Conservation (phyloP, 37 sponge, comb jelly and placozoan genomes). For the Geodia barretti region DNA sequence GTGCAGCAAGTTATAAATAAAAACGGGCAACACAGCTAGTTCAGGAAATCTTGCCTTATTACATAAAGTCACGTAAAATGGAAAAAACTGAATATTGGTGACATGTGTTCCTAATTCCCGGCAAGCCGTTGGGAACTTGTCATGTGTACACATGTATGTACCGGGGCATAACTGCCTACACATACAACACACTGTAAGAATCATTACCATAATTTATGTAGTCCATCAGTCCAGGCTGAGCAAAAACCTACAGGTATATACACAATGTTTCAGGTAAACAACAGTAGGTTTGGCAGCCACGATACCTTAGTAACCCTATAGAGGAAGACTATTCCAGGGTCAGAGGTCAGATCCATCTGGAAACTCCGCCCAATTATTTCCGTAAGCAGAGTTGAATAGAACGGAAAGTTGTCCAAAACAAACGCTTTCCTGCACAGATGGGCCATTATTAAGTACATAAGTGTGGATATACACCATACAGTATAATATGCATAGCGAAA, state of each 20-base stretch:
- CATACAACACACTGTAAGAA: no score
- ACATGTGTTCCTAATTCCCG: no score
- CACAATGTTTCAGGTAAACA: neutral
- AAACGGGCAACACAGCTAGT: no score
- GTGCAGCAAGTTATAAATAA: neutral
- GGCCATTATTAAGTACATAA: no score
- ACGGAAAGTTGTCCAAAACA: conserved; percentile 70
- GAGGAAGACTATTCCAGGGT: conserved; percentile 55
- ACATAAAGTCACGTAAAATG: no score
- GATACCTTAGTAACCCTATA: conserved; percentile 77
- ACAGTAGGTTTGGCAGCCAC: neutral
- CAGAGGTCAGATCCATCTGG: conserved; percentile 57
- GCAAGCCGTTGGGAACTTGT: no score
- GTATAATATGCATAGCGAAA: no score
- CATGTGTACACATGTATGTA: no score
- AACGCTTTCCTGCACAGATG: conserved; percentile 76
- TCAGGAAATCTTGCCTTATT: neutral
- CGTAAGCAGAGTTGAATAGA: conserved; percentile 67
- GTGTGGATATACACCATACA: no score
- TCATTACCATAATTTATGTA: conserved; percentile 42
- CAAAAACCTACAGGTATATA: conserved; percentile 52
- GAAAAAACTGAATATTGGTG: no score
- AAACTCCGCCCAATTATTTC: conserved; percentile 66
- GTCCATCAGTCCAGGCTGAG: conserved; percentile 40
- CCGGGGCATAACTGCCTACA: neutral